Evolutionary conservation across 2,797 vertebrate genomes (phyloP), one percentile per base, ranked within the genome.

Genomic region (Oryzias dopingdopingensis): DNA sequence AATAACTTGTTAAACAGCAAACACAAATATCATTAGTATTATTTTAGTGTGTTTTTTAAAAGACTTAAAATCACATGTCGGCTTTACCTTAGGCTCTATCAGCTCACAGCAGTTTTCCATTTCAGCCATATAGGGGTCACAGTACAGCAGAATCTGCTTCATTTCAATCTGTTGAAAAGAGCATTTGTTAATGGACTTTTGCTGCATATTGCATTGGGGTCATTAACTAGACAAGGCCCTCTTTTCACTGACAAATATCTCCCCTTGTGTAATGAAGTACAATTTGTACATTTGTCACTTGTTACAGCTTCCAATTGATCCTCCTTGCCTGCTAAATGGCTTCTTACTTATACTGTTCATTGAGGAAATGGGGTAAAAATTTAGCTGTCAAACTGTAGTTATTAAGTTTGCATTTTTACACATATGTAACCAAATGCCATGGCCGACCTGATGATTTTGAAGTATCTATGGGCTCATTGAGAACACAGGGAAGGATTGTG

Each of bases 61-160:
- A 42, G 4, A 16, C 42, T 42, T 42, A 5, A 42, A 42, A 42
- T 15, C 16, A 42, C 8, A 5, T 10, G 16, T 42, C 15, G 4
- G 42, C 67, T 79, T 92, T 92, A 99, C 96, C 90, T 89, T 90
- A 59, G 90, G 81, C 55, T 92, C 84, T 69, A 89, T 88, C 65
- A 95, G 76, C 68, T 96, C 93, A 56, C 96, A 98, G 81, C 96
- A 98, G 0, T 80, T 92, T 82, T 96, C 93, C 87, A 94, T 90
- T 70, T 90, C 81, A 42, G 90, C 89, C 81, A 94, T 59, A 59
- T 93, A 90, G 44, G 94, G 90, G 81, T 94, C 93, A 83, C 96
- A 98, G 88, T 96, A 96, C 82, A 99, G 77, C 56, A 92, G 79
- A 79, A 99, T 71, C 53, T 86, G 92, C 49, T 91, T 94, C 82